Conservation (phyloP, 2,888 invertebrate genomes). For the Torymus tubicola region DNA sequence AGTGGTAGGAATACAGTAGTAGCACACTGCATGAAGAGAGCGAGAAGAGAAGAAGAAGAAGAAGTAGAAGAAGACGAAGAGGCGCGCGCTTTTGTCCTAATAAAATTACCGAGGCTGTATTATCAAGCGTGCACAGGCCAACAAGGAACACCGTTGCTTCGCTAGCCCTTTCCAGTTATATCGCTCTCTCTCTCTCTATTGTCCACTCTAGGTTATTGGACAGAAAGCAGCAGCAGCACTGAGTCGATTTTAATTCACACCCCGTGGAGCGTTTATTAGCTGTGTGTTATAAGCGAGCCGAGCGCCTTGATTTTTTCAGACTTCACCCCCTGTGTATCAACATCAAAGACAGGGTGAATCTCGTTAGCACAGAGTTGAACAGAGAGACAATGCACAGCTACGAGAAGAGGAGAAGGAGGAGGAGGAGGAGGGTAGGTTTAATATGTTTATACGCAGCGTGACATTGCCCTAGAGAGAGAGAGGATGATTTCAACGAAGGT, state of each 20-base stretch:
- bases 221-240: too few relatives aligned
- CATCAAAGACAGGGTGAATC: conserved; percentile 4
- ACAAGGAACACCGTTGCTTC: neutral
- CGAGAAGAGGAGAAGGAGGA: neutral
- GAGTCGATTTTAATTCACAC: conserved; percentile 16
- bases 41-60: conserved; percentile 6
- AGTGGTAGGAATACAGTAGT: too few relatives aligned
- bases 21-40: neutral
- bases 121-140: neutral
- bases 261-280: conserved; percentile 11
- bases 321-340: too few relatives aligned
- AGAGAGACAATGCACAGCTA: neutral
- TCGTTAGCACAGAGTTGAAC: conserved; percentile 10
- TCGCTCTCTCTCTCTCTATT: too few relatives aligned
- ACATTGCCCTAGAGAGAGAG: neutral
- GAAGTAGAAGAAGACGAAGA: neutral
- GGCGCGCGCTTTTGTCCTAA: conserved; percentile 31
- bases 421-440: neutral
- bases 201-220: conserved; percentile 6
- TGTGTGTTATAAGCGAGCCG: neutral
- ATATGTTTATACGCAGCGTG: conserved; percentile 3
- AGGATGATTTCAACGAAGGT: conserved; percentile 5
- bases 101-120: conserved; percentile 31
- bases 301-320: neutral
- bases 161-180: too few relatives aligned